Base-by-base conservation (phyloP, 2,888 invertebrate species). In the Biston betularia region DNA sequence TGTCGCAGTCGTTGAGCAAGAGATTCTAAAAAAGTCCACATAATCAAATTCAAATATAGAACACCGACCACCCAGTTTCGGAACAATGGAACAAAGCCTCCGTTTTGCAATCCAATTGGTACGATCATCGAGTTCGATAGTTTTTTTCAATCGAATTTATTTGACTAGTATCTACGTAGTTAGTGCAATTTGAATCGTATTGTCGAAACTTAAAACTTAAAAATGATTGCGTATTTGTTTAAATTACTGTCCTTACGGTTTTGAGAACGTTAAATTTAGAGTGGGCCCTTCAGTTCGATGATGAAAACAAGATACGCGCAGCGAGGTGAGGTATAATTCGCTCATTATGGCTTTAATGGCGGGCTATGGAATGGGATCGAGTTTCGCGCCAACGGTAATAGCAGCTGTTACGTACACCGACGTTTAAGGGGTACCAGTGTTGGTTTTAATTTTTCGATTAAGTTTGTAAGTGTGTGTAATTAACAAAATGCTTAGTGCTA, bases 301-400 rank as follows among this genome's bases (percentile, higher is more conserved):
- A 88, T 89, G 87, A 87, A 87, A 88, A 87, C 79, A 76, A 75
- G 79, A 83, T 82, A 86, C 85, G 84, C 85, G 88, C 72, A 79
- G 75, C 75, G 75, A 76, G 78, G 77, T 73, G 70, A 77, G 81
- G 83, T 81, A 88, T 87, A 87, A 89, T 89, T 85, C 79, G 73
- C 83, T 88, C 84, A 89, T 89, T 87, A 89, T 82, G 69, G 74
- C 77, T 72, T 81, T 89, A 89, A 89, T 89, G 77, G 84, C 73
- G 76, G 77, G 79, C 83, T 80, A 81, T 73, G 75, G 81, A 87
- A 89, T 88, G 88, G 85, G 80, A 77, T 75, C 68, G 74, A 79
- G 83, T 85, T 85, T 86, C 81, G 81, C 84, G 78, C 82, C 80
- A 76, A 60, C 70, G 56, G 75, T 86, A 85, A 87, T 86, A 76